phyloP scores from a whole-genome alignment of 2,113 vertebrate genomes.

The Crotalus tigris region DNA sequence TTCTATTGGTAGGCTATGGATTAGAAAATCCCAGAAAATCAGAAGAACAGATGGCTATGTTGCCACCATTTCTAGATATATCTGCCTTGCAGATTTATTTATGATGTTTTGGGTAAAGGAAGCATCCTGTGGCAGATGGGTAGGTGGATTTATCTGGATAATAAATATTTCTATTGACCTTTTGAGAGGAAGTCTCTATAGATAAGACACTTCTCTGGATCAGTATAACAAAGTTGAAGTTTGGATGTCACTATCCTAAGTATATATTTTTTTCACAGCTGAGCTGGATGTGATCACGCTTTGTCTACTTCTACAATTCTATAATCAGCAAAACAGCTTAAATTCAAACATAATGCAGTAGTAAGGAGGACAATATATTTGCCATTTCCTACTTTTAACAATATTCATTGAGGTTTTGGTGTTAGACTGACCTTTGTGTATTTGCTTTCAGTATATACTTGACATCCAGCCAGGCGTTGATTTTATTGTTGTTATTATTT shows the following conservation, averaged over 20 bases:
- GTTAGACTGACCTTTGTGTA: conserved; percentile 8
- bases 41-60: not conserved
- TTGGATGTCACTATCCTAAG: not conserved
- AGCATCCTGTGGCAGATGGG: not conserved
- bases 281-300: not conserved
- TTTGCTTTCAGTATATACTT: conserved; percentile 11
- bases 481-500: not conserved
- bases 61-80: not conserved
- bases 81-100: not conserved
- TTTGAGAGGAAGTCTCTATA: not conserved
- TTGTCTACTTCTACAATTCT: not conserved
- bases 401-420: conserved; percentile 14
- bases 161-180: not conserved
- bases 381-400: not conserved
- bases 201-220: not conserved
- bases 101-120: not conserved
- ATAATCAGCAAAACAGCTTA: conserved; percentile 8
- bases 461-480: not conserved
- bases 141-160: not conserved
- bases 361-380: not conserved
- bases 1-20: not conserved
- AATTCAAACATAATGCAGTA: conserved; percentile 5
- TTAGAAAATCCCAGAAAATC: not conserved
- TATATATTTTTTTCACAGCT: not conserved
- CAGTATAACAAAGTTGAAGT: not conserved